Conservation (phyloP, 2,797 vertebrate species). For the Tragopan temminckii region DNA sequence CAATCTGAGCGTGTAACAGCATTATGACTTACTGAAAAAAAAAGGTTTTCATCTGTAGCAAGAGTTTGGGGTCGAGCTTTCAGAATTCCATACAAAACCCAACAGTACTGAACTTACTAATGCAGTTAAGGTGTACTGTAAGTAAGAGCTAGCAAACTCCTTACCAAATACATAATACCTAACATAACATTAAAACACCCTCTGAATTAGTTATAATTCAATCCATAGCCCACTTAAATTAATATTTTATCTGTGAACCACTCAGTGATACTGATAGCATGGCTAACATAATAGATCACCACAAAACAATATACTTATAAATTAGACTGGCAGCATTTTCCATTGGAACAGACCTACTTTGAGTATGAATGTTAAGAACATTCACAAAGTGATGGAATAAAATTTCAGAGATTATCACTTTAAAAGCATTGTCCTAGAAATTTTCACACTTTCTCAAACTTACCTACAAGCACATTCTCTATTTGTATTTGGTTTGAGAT, state of each 20-base stretch:
- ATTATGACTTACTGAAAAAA: not conserved
- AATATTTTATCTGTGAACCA: not conserved
- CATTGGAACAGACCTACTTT: not conserved
- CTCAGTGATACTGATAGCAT: not conserved
- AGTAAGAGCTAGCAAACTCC: not conserved
- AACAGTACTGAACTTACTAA: not conserved
- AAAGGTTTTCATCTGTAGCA: not conserved
- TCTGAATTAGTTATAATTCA: not conserved
- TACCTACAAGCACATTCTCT: not conserved
- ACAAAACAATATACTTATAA: not conserved
- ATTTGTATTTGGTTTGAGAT: not conserved
- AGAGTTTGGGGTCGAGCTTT: not conserved
- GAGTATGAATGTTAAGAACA: not conserved
- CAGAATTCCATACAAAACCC: not conserved
- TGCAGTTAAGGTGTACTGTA: not conserved
- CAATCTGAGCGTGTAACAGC: not conserved
- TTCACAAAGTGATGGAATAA: not conserved
- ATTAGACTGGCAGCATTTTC: not conserved
- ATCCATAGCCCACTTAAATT: not conserved
- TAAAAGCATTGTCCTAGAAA: not conserved
- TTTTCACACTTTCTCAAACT: not conserved
- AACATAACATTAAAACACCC: not conserved
- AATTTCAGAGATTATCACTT: not conserved
- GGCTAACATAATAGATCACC: not conserved
- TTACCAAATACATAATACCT: not conserved